A percentile compares a stretch with the other conserved stretches of the same genome.
Evolutionary conservation across 2,113 vertebrate genomes (phyloP).

Genomic region (Syngnathoides biaculeatus): DNA sequence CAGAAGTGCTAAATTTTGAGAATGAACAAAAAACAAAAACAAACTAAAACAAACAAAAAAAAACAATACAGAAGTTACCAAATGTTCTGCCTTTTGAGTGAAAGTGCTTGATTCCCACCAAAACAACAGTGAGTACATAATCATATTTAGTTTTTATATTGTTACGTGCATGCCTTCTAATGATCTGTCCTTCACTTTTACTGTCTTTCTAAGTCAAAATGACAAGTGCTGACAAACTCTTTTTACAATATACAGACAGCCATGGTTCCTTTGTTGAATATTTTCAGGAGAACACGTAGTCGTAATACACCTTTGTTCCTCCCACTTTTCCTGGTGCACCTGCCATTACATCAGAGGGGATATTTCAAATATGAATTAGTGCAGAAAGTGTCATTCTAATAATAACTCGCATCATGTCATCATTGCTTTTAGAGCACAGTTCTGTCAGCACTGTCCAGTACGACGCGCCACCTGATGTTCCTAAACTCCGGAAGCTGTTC

Average conservation of each 20-base stretch:
- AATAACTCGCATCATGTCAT: background rate
- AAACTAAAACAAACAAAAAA: no score
- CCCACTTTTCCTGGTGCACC: background rate
- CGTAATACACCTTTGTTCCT: background rate
- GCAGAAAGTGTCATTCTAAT: background rate
- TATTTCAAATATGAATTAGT: no score
- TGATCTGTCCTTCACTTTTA: no score
- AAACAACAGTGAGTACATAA: no score
- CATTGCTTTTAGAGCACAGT: constrained; percentile 67
- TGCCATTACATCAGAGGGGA: background rate
- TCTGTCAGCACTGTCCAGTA: constrained; percentile 65
- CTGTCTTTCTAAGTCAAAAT: no score
- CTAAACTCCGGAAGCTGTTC: constrained; percentile 72
- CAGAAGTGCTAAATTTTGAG: no score
- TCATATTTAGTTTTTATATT: no score
- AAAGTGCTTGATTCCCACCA: no score
- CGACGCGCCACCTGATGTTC: constrained; percentile 56
- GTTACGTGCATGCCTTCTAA: no score
- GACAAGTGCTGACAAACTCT: background rate
- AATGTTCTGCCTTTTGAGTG: no score
- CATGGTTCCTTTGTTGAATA: background rate
- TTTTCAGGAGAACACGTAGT: constrained; percentile 25
- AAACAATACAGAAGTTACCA: no score
- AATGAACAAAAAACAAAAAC: no score
- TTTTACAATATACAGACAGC: background rate